These are phyloP conservation scores for Hydropsyche betteni DNA, from an alignment of 2,888 invertebrate genomes.

Conservation along the genomic window DNA sequence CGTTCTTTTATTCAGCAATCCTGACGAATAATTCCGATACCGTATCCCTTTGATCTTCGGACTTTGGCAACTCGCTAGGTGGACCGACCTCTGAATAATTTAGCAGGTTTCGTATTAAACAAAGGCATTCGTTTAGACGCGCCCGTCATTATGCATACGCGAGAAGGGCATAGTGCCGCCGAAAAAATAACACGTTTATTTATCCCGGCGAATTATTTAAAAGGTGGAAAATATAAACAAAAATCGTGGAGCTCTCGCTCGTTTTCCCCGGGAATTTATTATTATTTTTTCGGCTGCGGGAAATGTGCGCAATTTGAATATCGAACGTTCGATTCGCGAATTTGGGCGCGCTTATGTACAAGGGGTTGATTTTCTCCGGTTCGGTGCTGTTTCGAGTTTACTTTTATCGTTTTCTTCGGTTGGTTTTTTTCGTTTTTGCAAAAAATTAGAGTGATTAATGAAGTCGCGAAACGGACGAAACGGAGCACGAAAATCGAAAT, in stretches of 20 bases:
- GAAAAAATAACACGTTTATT: constrained; percentile 1
- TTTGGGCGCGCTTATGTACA: not conserved
- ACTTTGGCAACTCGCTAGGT: not conserved
- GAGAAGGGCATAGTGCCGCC: not conserved
- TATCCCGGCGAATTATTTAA: not conserved
- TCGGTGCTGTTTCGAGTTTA: not conserved
- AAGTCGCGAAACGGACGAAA: constrained; percentile 21
- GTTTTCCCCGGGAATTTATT: too few species aligned
- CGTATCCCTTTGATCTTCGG: constrained; percentile 3
- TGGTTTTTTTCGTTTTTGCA: not conserved
- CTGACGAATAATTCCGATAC: constrained; percentile 18
- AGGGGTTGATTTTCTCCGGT: not conserved
- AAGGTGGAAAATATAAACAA: not conserved
- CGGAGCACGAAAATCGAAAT: constrained; percentile 10
- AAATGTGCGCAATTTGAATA: not conserved
- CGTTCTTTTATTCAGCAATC: constrained; percentile 21
- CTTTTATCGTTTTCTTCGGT: constrained; percentile 2
- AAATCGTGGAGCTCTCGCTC: not conserved
- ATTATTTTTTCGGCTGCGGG: not conserved
- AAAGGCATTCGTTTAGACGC: constrained; percentile 30
- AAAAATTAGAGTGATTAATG: constrained; percentile 21
- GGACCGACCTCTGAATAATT: constrained; percentile 21
- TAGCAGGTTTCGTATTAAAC: constrained; percentile 27
- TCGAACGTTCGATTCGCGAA: not conserved
- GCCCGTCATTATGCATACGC: not conserved